phyloP scores from a whole-genome alignment of 2,888 invertebrate species.

The Lamellibrachia columna region DNA sequence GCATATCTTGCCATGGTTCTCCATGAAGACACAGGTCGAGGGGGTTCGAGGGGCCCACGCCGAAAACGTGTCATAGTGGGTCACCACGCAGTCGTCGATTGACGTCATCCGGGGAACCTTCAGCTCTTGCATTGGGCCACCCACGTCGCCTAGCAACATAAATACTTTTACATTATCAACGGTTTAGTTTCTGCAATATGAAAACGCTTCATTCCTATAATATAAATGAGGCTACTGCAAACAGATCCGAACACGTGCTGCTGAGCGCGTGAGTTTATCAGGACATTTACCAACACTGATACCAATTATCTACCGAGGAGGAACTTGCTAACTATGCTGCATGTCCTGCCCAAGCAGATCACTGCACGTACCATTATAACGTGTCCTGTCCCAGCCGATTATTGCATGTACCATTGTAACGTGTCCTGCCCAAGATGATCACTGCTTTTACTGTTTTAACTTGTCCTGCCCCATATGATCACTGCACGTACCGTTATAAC shows the following conservation, averaged over 20 bases:
- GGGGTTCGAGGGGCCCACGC: background rate
- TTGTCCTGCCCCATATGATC: too few species aligned
- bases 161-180: background rate
- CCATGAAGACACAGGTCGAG: background rate
- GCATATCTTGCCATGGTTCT: background rate
- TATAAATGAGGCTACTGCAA: background rate
- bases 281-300: background rate
- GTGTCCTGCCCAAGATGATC: too few species aligned
- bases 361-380: too few species aligned
- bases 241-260: background rate
- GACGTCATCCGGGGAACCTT: background rate
- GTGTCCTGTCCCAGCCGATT: too few species aligned
- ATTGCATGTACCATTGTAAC: too few species aligned
- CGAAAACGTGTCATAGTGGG: background rate
- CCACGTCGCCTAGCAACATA: background rate
- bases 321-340: too few species aligned
- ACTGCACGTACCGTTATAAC: too few species aligned
- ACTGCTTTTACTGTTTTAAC: too few species aligned
- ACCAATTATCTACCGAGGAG: background rate
- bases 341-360: too few species aligned
- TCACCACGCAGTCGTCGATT: background rate
- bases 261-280: background rate
- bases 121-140: background rate
- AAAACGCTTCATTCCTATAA: background rate
- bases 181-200: background rate